These are phyloP conservation scores for Dicrurus megarhynchus DNA, from an alignment of 2,113 vertebrate genomes.

Conservation along the genomic window DNA sequence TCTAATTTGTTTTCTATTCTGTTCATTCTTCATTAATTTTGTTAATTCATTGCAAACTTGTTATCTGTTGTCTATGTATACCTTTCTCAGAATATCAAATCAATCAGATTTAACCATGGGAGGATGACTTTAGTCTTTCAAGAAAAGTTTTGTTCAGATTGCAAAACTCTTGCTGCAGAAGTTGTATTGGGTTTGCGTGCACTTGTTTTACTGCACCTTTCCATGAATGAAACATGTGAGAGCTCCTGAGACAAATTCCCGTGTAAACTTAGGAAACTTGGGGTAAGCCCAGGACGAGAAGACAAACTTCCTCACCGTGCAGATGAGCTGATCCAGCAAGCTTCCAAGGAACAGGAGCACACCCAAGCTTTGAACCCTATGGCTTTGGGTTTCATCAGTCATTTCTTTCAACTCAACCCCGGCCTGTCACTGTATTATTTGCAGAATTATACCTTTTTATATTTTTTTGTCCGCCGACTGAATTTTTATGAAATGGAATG, in stretches of 20 bases:
- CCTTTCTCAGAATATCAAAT: neutral
- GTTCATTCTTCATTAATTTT: neutral
- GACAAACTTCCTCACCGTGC: rapidly evolving
- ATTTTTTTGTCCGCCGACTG: neutral
- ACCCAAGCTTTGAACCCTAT: neutral
- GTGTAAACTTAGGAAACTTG: neutral
- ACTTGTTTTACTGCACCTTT: neutral
- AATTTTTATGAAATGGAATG: neutral
- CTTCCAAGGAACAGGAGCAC: neutral
- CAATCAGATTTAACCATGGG: neutral
- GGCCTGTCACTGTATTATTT: rapidly evolving
- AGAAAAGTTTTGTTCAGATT: neutral
- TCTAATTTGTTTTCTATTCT: neutral
- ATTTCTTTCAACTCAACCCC: neutral
- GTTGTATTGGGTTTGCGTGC: neutral
- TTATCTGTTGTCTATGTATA: neutral
- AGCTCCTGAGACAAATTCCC: neutral
- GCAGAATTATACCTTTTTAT: neutral
- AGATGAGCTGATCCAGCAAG: neutral
- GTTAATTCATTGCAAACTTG: neutral
- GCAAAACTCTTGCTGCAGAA: neutral
- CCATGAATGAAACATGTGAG: neutral
- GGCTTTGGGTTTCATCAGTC: neutral
- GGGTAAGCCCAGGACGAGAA: neutral
- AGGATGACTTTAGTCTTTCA: neutral